Conservation (phyloP, 2,888 invertebrate genomes). For the Cantharis rustica region DNA sequence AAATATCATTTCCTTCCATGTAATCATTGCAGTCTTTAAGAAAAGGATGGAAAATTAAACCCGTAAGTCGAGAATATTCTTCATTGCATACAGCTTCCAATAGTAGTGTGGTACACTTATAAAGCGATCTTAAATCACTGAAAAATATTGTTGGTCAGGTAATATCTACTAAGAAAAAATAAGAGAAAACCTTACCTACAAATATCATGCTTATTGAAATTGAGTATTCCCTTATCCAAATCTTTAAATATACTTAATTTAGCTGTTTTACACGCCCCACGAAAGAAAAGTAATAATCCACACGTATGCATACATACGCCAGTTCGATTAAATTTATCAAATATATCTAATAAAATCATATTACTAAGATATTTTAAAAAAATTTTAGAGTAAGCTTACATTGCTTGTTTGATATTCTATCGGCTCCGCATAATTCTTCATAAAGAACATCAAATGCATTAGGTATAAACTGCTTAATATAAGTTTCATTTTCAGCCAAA, state of each 20-base stretch:
- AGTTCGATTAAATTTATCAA: neutral
- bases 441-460: neutral
- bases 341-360: neutral
- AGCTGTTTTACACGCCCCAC: neutral
- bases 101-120: neutral
- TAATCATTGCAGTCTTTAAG: neutral
- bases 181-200: neutral
- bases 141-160: neutral
- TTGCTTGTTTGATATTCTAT: neutral
- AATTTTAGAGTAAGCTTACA: neutral
- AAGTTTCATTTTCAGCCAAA: neutral
- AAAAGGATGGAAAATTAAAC: neutral
- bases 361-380: neutral
- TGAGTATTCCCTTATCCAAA: neutral
- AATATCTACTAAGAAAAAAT: too few relatives aligned
- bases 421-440: neutral
- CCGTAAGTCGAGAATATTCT: neutral
- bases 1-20: neutral
- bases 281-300: neutral
- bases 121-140: neutral
- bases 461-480: neutral
- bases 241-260: neutral
- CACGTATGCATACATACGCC: neutral
- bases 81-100: neutral
- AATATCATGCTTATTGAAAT: neutral